Evolutionary conservation across 2,888 invertebrate genomes (phyloP), one percentile per base, ranked within the genome.

Genomic region (Desoria tigrina): DNA sequence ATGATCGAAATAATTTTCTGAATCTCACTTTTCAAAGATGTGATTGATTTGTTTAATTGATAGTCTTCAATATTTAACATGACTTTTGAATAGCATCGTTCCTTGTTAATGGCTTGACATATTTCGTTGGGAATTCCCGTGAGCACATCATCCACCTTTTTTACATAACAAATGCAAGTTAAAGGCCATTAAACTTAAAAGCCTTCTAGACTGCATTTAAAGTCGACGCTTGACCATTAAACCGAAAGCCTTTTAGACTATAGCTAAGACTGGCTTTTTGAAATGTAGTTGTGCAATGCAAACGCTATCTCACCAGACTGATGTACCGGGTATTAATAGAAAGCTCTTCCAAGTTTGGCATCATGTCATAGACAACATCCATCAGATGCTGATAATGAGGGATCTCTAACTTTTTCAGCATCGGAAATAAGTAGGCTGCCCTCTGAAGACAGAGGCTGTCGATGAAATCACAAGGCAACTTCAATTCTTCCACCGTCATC

Each of bases 281-380:
- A n/a, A n/a, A n/a, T n/a, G n/a, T n/a, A n/a, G n/a, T n/a, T n/a
- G n/a, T n/a, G n/a, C n/a, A n/a, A n/a, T n/a, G n/a, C n/a, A n/a
- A n/a, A n/a, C n/a, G n/a, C n/a, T n/a, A n/a, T n/a, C n/a, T n/a
- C n/a, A n/a, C 24, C 16, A 63, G 45, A 54, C 65, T 58, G 1
- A 65, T 51, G 27, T 73, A 67, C 28, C 65, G 68, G 23, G 73
- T 73, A 42, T 67, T 68, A 2, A 73, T 59, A 11, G 68, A 59
- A 24, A 73, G 63, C 49, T 70, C 70, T 45, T 73, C 73, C n/a
- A 73, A 21, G 55, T 68, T 65, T 7, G 65, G 58, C 73, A 73
- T 73, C 28, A 58, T 18, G 1, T 63, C 66, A 27, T 70, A 70
- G 2, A 70, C 68, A 24, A 63, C 60, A 42, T 66, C 66, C 16